These are phyloP conservation scores for Planococcus citri DNA, from an alignment of 1,140 invertebrate genomes.

Conservation along the genomic window DNA sequence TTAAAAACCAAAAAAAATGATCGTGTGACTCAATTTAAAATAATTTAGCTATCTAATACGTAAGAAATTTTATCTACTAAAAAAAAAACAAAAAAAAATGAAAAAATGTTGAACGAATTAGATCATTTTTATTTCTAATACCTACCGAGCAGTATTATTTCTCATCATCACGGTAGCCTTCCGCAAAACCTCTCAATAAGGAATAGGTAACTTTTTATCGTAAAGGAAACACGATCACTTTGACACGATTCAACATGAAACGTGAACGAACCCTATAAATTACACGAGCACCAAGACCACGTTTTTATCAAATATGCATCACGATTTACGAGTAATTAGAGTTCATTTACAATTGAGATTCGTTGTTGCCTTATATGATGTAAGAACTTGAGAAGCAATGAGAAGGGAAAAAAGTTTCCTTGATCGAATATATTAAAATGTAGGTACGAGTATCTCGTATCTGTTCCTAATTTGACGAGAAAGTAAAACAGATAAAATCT, in stretches of 20 bases:
- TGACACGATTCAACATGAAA: background rate
- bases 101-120: too few species aligned
- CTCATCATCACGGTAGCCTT: background rate
- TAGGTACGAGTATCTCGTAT: too few species aligned
- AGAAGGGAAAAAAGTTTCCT: background rate
- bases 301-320: background rate
- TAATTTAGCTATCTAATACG: too few species aligned
- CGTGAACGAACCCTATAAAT: background rate
- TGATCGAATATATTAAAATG: too few species aligned
- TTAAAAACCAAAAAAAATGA: too few species aligned
- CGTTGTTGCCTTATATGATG: background rate
- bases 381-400: background rate
- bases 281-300: background rate
- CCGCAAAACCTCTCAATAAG: background rate
- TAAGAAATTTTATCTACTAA: too few species aligned
- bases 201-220: background rate
- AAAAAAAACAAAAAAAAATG: too few species aligned
- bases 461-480: too few species aligned
- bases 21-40: too few species aligned
- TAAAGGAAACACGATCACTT: background rate
- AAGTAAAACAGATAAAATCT: too few species aligned
- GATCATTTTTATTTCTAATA: too few species aligned
- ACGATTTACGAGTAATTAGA: background rate
- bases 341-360: background rate
- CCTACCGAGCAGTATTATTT: too few species aligned